Evolutionary conservation across 1,140 invertebrate species (phyloP).

Genomic region (Littorina saxatilis): DNA sequence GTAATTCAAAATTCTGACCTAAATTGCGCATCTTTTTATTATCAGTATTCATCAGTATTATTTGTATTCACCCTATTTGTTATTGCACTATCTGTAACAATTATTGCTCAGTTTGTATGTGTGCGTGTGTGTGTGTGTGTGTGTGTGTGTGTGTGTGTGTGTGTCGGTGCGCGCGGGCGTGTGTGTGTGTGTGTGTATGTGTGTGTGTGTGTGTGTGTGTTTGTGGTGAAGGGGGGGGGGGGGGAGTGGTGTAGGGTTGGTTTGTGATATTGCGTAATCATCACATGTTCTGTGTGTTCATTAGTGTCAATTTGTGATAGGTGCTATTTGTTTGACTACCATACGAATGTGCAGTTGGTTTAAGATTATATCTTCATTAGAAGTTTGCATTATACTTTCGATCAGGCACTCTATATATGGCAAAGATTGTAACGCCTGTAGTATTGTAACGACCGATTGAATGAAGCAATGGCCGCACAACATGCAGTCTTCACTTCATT

Average conservation of each 20-base stretch:
- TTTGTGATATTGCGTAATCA: neutral
- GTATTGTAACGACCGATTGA: no score
- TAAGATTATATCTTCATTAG: no score
- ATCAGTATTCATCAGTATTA: no score
- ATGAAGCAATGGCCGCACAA: no score
- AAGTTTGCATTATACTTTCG: no score
- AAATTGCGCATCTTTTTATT: no score
- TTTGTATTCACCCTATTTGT: no score
- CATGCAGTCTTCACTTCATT: no score
- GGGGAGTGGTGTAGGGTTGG: neutral
- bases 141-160: neutral
- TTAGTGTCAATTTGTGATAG: neutral
- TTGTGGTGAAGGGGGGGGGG: neutral
- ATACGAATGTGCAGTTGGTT: neutral
- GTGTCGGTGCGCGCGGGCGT: neutral
- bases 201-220: neutral
- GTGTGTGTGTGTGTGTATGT: neutral
- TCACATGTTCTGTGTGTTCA: neutral
- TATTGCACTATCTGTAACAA: no score
- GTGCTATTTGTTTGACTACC: neutral
- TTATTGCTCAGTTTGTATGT: neutral
- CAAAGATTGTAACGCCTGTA: no score
- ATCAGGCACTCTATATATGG: no score
- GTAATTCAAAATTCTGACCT: no score
- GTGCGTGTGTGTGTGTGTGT: conserved; percentile 17